Conservation (phyloP, 2,888 invertebrate genomes). For the Allacma fusca region DNA sequence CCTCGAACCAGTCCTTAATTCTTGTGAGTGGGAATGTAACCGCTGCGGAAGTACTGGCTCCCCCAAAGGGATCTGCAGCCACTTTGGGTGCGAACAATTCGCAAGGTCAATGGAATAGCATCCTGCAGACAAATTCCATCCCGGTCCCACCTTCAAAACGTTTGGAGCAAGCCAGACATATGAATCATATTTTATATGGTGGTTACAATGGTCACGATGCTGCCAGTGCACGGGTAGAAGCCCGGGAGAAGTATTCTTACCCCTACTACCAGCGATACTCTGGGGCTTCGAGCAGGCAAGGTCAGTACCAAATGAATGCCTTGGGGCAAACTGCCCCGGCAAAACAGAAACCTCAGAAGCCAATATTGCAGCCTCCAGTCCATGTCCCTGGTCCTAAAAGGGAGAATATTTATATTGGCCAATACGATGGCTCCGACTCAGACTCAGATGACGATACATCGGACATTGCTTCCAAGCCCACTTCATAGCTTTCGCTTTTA, state of each 20-base stretch:
- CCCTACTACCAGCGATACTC: not conserved
- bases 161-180: slow-evolving; percentile 23
- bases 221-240: not conserved
- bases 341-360: not conserved
- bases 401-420: slow-evolving; percentile 58
- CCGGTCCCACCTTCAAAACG: slow-evolving; percentile 34
- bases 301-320: not conserved
- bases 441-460: slow-evolving; percentile 31
- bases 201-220: slow-evolving; percentile 6
- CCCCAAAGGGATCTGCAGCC: not conserved
- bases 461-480: too few relatives aligned
- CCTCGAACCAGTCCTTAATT: slow-evolving; percentile 19
- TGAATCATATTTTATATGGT: slow-evolving; percentile 27
- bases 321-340: not conserved
- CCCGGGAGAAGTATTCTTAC: slow-evolving; percentile 23
- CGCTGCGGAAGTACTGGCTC: not conserved
- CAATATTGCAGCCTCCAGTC: slow-evolving; percentile 13
- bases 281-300: not conserved
- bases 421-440: slow-evolving; percentile 52
- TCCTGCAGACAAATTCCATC: slow-evolving; percentile 22
- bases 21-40: not conserved
- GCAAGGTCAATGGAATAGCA: slow-evolving; percentile 5
- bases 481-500: too few relatives aligned
- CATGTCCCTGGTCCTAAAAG: slow-evolving; percentile 46
- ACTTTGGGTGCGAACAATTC: not conserved